Evolutionary conservation across 2,113 vertebrate species (phyloP).

Genomic region (Capreolus pygargus): DNA sequence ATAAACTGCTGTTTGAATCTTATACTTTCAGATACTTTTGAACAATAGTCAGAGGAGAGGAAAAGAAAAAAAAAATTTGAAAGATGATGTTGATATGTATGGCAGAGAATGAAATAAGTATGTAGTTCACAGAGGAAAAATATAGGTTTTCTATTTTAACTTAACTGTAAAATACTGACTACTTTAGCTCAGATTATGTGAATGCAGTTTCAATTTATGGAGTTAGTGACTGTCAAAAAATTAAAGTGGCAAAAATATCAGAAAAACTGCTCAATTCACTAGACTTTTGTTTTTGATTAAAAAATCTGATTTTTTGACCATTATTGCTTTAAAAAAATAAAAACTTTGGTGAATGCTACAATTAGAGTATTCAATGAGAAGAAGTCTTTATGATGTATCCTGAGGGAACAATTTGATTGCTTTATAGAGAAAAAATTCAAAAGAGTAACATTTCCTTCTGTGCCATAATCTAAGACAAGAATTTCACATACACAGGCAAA

Average conservation of each 20-base stretch:
- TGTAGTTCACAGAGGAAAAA: not conserved
- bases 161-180: not conserved
- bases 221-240: not conserved
- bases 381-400: not conserved
- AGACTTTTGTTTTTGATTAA: conserved; percentile 1
- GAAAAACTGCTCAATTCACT: not conserved
- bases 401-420: not conserved
- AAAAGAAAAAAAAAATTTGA: not conserved
- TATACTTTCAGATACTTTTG: conserved; percentile 4
- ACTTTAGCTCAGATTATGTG: not conserved
- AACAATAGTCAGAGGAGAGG: not conserved
- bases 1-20: not conserved
- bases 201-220: not conserved
- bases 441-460: not conserved
- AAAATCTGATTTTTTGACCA: not conserved
- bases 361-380: not conserved
- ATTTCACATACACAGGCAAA: not conserved
- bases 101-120: not conserved
- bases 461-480: not conserved
- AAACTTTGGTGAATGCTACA: not conserved
- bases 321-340: not conserved
- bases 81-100: not conserved
- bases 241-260: not conserved
- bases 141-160: not conserved
- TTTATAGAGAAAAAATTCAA: not conserved